Base-by-base conservation (phyloP, 2,113 vertebrate genomes). In the Actenoides hombroni region DNA sequence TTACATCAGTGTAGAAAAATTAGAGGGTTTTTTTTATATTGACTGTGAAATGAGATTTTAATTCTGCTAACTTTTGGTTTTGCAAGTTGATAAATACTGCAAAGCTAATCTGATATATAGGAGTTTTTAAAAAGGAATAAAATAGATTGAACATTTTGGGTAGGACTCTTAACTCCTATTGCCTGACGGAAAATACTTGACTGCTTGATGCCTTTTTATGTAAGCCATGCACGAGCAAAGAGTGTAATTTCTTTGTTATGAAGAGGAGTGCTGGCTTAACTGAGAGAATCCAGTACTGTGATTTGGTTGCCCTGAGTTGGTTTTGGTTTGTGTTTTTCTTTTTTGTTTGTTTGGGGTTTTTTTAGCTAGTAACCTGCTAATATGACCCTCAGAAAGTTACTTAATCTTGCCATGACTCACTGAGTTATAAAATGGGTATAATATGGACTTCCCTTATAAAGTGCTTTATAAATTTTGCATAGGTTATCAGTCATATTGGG, bases 391-490 rank as follows among this genome's bases (percentile, higher is more conserved):
- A 64, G 79, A 70, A 93, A 88, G 85, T 90, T 91, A 57, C 63
- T 95, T 93, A 53, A 73, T 90, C 39, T 95, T 84, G 70, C 60
- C 35, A 5, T 67, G 59, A 54, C 33, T 95, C 68, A 46, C 54
- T 54, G 42, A 86, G 65, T 86, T 90, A 54, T 28, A 28, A 90
- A 90, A 80, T 65, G 42, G 29, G 31, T 70, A 77, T 61, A 78
- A 76, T 57, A 60, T 35, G 57, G 69, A 71, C 88, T 83, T 95
- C 24, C 37, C 31, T 61, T 63, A 46, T 63, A 48, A 93, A 96
- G 76, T 56, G 67, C 83, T 96, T 80, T 16, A 95, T 93, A 81
- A 84, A 92, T 96, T 95, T 96, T 95, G 56, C 90, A 93, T 86
- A 64, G 92, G 88, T 93, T 96, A 92, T 92, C 96, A 93, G 83